Evolutionary conservation across 2,888 invertebrate genomes (phyloP), one percentile per base, ranked within the genome.

Genomic region (Ischnus inquisitorius): DNA sequence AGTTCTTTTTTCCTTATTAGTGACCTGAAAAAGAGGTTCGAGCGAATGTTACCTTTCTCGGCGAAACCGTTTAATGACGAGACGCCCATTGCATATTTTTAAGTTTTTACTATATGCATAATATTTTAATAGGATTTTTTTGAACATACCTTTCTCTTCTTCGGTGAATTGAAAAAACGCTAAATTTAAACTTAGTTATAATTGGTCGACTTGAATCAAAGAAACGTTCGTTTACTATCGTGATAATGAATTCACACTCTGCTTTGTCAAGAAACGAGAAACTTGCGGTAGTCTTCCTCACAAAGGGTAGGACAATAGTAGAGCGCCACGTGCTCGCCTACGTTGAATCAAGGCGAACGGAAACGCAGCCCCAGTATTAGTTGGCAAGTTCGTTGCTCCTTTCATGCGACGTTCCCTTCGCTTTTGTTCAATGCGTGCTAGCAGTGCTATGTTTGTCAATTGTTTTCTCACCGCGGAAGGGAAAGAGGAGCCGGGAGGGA

Each of bases 311-410:
- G 16, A 43, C 25, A 16, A 54, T 46, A 48, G 39, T 19, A 14
- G 28, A 60, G 22, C 22, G 57, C 34, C 72, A 46, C 72, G 72
- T 60, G 72, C 60, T 67, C 6, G 43, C 41, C 43, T 41, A 72
- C 25, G 25, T 28, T 60, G 60, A 72, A 60, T 72, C 60, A 60
- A 60, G 34, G 57, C 60, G 43, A 72, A 79, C 54, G 72, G 65
- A 79, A 72, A 64, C 12, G 46, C 65, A 25, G 57, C 34, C 60
- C 34, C 57, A 71, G 46, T 67, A 65, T 16, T 60, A 43, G 41
- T 54, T 51, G 39, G 65, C 60, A 80, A 80, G 82, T 78, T 82
- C 82, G 62, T 82, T 82, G 82, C 82, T 74, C 82, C 60, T 60
- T 25, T 48, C 67, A 60, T 67, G 65, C 25, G 34, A 41, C 74